phyloP scores from a whole-genome alignment of 1,140 invertebrate genomes.

The fruit fly (Drosophila melanogaster) region DNA sequence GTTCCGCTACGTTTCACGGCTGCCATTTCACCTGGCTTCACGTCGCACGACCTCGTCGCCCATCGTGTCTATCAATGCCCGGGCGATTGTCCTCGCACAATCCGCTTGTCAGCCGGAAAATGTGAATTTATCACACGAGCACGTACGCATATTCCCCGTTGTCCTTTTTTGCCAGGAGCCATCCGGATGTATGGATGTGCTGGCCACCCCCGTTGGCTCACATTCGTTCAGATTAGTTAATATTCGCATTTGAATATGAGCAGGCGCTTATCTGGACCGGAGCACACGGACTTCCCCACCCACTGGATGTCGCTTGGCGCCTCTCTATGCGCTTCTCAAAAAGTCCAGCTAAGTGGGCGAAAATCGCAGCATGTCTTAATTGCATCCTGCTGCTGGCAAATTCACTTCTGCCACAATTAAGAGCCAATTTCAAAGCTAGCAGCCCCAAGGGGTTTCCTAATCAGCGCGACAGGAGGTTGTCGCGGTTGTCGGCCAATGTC shows the following conservation, averaged over 20 bases:
- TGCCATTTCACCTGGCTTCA: constrained; percentile 42
- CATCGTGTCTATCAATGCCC: constrained; percentile 67
- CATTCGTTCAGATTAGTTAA: constrained; percentile 63
- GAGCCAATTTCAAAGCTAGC: constrained; percentile 67
- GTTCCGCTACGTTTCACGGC: constrained; percentile 78
- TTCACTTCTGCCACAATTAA: constrained; percentile 80
- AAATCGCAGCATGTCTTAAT: constrained; percentile 65
- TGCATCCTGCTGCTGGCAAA: constrained; percentile 80
- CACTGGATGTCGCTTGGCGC: not conserved
- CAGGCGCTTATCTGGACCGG: constrained; percentile 34
- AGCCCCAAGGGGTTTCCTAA: constrained; percentile 55
- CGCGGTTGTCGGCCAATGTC: constrained; percentile 8
- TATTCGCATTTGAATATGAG: constrained; percentile 70
- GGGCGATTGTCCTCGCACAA: constrained; percentile 55
- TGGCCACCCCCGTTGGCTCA: not conserved
- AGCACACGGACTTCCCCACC: constrained; percentile 26
- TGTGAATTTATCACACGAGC: constrained; percentile 82
- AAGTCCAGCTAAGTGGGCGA: constrained; percentile 1
- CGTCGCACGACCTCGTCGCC: constrained; percentile 4
- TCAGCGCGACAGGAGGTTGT: constrained; percentile 50
- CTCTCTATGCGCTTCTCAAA: constrained; percentile 11
- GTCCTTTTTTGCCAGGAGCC: constrained; percentile 33
- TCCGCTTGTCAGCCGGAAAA: constrained; percentile 70
- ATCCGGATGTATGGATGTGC: constrained; percentile 39
- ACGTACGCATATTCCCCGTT: constrained; percentile 74